Base-by-base conservation (phyloP, 2,888 invertebrate species). In the Spilarctia lutea region DNA sequence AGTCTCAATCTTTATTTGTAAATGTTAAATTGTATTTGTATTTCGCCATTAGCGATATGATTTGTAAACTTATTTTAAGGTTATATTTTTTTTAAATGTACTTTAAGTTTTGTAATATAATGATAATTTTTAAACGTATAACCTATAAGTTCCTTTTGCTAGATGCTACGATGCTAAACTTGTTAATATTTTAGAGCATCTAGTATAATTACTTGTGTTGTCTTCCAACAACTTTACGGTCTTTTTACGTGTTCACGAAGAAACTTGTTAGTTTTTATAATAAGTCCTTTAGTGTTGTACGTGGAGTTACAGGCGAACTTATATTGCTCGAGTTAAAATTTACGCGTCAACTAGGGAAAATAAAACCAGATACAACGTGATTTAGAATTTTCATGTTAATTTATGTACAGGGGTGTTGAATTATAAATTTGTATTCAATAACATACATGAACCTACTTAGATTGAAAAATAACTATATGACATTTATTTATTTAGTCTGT, bases 211-310 rank as follows among this genome's bases (percentile, higher is more conserved):
- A 67, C 75, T 63, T 70, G 65, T 52, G 73, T 68, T 65, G 79
- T 75, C 74, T 82, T 75, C 79, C 84, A 86, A 65, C 67, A 77
- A 79, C 72, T 87, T 87, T 85, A 88, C 81, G 85, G 87, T 85
- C 81, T 85, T 88, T 86, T 89, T 85, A 86, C 81, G 87, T 85
- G 85, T 85, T 88, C 85, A 82, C 83, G 80, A 85, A 85, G 86
- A 87, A 90, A 88, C 87, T 90, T 88, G 86, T 87, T 89, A 90
- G 84, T 88, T 89, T 89, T 88, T 80, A 83, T 84, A 86, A 86
- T 86, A 79, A 76, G 81, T 83, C 74, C 85, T 84, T 80, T 84
- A 84, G 79, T 79, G 77, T 78, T 78, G 77, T 80, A 77, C 83
- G 85, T 33, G 66, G 68, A 69, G 42, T 73, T 65, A 69, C 75